Conservation (phyloP, 2,888 invertebrate species). For the Anaspis maculata region DNA sequence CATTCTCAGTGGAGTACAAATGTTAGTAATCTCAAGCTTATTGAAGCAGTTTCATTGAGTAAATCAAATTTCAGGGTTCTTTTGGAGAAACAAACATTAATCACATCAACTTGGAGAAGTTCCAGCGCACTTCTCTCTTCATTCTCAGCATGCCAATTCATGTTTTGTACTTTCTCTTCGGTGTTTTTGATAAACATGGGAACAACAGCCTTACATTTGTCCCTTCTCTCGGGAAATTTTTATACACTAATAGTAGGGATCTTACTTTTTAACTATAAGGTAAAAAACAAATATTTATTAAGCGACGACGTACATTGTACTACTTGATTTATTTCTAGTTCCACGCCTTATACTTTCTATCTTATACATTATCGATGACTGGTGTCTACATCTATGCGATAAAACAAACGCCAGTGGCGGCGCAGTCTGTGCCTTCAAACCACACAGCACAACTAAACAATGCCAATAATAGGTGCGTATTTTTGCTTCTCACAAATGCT, state of each 20-base stretch:
- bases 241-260: slow-evolving; percentile 76
- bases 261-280: slow-evolving; percentile 72
- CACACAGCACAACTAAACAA: slow-evolving; percentile 33
- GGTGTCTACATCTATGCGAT: slow-evolving; percentile 63
- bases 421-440: slow-evolving; percentile 31
- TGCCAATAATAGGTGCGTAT: slow-evolving; percentile 29
- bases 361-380: slow-evolving; percentile 66
- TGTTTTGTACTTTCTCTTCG: slow-evolving; percentile 69
- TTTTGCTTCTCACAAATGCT: neutral
- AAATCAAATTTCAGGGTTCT: slow-evolving; percentile 40
- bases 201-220: slow-evolving; percentile 74
- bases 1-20: slow-evolving; percentile 66
- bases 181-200: slow-evolving; percentile 68
- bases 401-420: slow-evolving; percentile 49
- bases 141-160: slow-evolving; percentile 60
- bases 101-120: slow-evolving; percentile 55
- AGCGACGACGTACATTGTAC: neutral
- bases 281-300: slow-evolving; percentile 32
- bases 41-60: neutral
- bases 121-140: slow-evolving; percentile 50
- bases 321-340: slow-evolving; percentile 57
- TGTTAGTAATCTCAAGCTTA: too few species aligned
- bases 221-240: slow-evolving; percentile 75
- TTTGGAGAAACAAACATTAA: slow-evolving; percentile 62
- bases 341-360: slow-evolving; percentile 72